Evolutionary conservation across 2,113 vertebrate genomes (phyloP).

Genomic region (Elanus axillaris): DNA sequence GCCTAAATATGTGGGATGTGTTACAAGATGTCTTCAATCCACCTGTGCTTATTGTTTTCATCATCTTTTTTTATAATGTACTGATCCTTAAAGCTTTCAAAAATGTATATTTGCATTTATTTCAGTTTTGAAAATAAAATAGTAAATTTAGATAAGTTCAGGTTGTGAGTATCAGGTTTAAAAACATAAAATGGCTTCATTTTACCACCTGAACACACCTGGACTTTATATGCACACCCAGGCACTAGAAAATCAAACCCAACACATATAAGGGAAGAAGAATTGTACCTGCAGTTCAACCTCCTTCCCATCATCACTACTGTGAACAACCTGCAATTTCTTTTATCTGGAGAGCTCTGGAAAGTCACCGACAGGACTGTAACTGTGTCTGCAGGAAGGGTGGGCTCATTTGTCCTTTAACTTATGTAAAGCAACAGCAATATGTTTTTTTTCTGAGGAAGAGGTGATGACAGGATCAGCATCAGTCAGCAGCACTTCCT

Average conservation of each 20-base stretch:
- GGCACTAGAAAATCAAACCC: neutral
- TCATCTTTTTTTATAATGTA: neutral
- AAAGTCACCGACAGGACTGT: neutral
- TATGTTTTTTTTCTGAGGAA: neutral
- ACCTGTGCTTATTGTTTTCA: rapidly evolving
- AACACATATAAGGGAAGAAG: neutral
- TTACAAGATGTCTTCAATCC: neutral
- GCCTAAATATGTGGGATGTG: neutral
- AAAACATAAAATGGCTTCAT: neutral
- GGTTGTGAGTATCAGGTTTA: neutral
- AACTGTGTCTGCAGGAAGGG: neutral
- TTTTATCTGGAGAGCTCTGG: neutral
- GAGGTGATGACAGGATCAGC: neutral
- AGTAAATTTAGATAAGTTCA: neutral
- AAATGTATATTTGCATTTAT: neutral
- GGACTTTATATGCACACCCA: neutral
- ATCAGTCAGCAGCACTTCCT: neutral
- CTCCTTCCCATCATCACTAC: neutral
- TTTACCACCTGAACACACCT: rapidly evolving
- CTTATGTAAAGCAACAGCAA: neutral
- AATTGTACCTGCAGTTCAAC: neutral
- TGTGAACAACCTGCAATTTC: neutral
- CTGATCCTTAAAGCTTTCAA: neutral
- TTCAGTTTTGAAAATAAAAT: neutral
- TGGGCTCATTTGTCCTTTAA: neutral